phyloP scores from a whole-genome alignment of 2,888 invertebrate species.

The Oxyscelio sp. region DNA sequence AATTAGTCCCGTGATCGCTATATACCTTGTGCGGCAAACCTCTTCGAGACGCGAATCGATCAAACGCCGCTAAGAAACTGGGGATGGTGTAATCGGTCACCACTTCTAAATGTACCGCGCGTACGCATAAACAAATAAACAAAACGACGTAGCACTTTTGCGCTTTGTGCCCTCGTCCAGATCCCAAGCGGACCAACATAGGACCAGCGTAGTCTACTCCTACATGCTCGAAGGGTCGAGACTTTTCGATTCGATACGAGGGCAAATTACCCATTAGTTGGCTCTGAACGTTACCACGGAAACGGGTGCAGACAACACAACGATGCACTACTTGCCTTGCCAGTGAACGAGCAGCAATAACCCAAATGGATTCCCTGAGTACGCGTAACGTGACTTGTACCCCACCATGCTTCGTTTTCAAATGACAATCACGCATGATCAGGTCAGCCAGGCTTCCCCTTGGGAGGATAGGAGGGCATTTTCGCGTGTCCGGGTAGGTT shows the following conservation, averaged over 20 bases:
- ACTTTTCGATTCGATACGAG: conserved; percentile 13
- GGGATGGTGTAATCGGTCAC: conserved; percentile 74
- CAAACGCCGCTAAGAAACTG: conserved; percentile 76
- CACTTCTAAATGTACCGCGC: conserved; percentile 78
- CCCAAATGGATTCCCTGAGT: conserved; percentile 49
- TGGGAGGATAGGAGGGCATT: conserved; percentile 51
- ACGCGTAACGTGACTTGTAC: conserved; percentile 38
- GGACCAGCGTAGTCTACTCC: too few species aligned
- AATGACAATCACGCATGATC: conserved; percentile 32
- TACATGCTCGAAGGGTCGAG: conserved; percentile 28
- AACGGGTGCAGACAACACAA: conserved; percentile 1
- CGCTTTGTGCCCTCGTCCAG: conserved; percentile 71
- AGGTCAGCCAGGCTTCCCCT: not conserved
- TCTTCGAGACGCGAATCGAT: conserved; percentile 76
- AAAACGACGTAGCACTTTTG: too few species aligned
- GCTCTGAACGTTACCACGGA: not conserved
- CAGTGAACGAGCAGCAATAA: conserved; percentile 17
- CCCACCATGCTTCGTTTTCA: conserved; percentile 48
- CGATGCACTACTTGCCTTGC: too few species aligned
- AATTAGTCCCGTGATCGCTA: conserved; percentile 80
- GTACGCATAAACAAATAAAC: conserved; percentile 73
- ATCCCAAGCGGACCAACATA: conserved; percentile 32
- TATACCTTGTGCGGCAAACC: conserved; percentile 67
- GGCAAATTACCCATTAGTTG: conserved; percentile 50
- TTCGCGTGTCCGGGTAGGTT: conserved; percentile 29